A percentile compares a stretch with the other conserved stretches of the same genome.
Conservation (phyloP, 2,888 invertebrate species). For the Linnaemya tessellans region DNA sequence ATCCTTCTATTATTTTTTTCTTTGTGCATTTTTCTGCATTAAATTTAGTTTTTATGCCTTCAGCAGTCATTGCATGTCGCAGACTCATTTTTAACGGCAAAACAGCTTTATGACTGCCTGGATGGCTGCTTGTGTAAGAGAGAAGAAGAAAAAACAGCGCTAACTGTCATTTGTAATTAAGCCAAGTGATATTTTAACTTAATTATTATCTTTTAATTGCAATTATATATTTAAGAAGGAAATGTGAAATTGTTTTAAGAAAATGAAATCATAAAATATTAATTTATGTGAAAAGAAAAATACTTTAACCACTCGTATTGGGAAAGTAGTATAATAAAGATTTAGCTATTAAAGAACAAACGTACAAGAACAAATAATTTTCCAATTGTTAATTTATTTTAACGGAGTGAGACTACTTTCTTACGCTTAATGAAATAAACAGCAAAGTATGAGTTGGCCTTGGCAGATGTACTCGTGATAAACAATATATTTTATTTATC, state of each 20-base stretch:
- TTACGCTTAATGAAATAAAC: neutral
- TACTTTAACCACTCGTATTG: neutral
- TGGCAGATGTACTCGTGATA: neutral
- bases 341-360: neutral
- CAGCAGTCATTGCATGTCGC: slow-evolving; percentile 58
- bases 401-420: neutral
- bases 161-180: slow-evolving; percentile 74
- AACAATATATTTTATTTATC: no score
- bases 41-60: slow-evolving; percentile 46
- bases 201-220: slow-evolving; percentile 73
- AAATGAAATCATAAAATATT: slow-evolving; percentile 52
- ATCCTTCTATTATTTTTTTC: slow-evolving; percentile 2
- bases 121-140: slow-evolving; percentile 34
- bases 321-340: neutral
- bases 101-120: slow-evolving; percentile 53
- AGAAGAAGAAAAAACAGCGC: slow-evolving; percentile 5
- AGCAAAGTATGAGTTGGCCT: no score
- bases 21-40: slow-evolving; percentile 49
- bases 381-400: neutral
- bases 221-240: slow-evolving; percentile 60
- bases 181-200: slow-evolving; percentile 72
- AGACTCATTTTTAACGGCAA: slow-evolving; percentile 58
- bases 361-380: neutral
- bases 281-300: slow-evolving; percentile 43
- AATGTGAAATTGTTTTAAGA: slow-evolving; percentile 38